phyloP scores from a whole-genome alignment of 1,140 invertebrate genomes.

The Zaprionus vittiger region DNA sequence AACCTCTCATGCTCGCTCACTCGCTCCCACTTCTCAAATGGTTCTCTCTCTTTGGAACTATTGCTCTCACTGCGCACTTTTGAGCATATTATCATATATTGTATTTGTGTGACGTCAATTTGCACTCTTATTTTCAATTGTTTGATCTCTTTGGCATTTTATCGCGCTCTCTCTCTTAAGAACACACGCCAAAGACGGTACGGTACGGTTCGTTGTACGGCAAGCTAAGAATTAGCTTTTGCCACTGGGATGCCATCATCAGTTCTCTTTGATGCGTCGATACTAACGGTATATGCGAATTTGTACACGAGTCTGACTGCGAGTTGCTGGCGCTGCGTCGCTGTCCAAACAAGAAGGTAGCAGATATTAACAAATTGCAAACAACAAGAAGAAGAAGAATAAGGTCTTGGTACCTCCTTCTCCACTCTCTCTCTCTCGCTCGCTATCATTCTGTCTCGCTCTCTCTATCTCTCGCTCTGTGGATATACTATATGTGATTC shows the following conservation, averaged over 20 bases:
- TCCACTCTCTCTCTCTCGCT: neutral
- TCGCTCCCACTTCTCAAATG: neutral
- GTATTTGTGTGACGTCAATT: slow-evolving; percentile 8
- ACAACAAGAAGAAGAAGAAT: slow-evolving; percentile 2
- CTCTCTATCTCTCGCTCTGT: neutral
- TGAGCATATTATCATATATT: neutral
- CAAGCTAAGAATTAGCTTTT: slow-evolving; percentile 22
- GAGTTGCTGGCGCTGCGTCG: slow-evolving; percentile 4
- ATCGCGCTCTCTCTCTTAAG: slow-evolving; percentile 1
- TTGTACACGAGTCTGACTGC: slow-evolving; percentile 11
- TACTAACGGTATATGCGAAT: slow-evolving; percentile 43
- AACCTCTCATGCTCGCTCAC: neutral
- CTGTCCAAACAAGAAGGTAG: slow-evolving; percentile 14
- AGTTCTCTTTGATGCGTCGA: slow-evolving; percentile 57
- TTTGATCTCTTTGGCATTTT: slow-evolving; percentile 16
- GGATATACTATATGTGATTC: slow-evolving; percentile 14
- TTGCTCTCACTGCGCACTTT: slow-evolving; percentile 23
- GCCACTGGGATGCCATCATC: slow-evolving; percentile 11
- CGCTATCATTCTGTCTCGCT: too few species aligned
- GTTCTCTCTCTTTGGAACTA: neutral
- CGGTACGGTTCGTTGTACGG: neutral
- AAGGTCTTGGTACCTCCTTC: neutral
- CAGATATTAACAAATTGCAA: slow-evolving; percentile 13
- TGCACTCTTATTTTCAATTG: neutral
- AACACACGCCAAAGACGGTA: neutral